Conservation (phyloP, 2,888 invertebrate species). For the Psococerastis gibbosa region DNA sequence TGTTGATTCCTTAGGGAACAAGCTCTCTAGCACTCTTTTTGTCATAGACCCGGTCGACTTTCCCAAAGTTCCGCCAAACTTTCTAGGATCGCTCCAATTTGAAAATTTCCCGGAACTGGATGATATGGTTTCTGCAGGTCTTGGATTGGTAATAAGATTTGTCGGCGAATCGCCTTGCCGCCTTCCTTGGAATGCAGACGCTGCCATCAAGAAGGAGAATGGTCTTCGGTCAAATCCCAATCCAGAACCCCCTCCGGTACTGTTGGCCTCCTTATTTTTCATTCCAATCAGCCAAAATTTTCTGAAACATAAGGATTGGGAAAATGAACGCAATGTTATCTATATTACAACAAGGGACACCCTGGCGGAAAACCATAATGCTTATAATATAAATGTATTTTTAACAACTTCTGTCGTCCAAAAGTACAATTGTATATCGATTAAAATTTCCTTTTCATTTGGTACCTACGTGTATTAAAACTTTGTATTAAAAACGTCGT, state of each 20-base stretch:
- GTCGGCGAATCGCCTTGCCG: background rate
- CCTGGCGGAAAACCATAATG: too few relatives aligned
- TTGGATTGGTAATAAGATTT: background rate
- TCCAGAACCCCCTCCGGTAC: conserved; percentile 21
- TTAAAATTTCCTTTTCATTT: too few relatives aligned
- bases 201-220: conserved; percentile 24
- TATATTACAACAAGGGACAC: too few relatives aligned
- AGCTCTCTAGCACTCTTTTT: conserved; percentile 1
- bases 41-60: background rate
- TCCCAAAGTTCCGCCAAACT: conserved; percentile 3
- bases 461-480: too few relatives aligned
- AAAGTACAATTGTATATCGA: too few relatives aligned
- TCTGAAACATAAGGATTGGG: conserved; percentile 29
- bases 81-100: background rate
- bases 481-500: too few relatives aligned
- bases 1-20: conserved; percentile 8
- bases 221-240: conserved; percentile 16
- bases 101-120: background rate
- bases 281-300: conserved; percentile 59
- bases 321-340: too few relatives aligned
- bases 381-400: too few relatives aligned
- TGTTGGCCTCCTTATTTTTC: conserved; percentile 34
- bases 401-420: too few relatives aligned
- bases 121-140: background rate
- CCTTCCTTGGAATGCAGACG: background rate